Evolutionary conservation across 1,140 invertebrate genomes (phyloP), one percentile per base, ranked within the genome.

Genomic region (Procambarus virginalis): DNA sequence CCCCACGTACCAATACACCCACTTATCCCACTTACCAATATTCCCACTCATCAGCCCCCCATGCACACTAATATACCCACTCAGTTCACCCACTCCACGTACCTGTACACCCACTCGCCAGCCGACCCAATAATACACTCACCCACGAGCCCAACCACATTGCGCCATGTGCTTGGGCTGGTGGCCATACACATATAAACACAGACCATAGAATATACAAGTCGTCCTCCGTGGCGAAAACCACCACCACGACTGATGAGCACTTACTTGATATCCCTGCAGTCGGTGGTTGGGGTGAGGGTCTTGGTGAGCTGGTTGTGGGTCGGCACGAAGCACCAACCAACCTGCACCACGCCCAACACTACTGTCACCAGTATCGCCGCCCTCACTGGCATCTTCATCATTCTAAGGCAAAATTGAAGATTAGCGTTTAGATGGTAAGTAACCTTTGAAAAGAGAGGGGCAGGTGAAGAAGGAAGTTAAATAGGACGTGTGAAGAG

Each of bases 211-310:
- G 34, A 34, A 34, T 1, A 34, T 34, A n/a, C n/a, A n/a, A n/a
- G n/a, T n/a, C n/a, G n/a, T n/a, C n/a, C n/a, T n/a, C n/a, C n/a
- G n/a, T n/a, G n/a, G n/a, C n/a, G n/a, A n/a, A n/a, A n/a, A n/a
- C n/a, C n/a, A n/a, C n/a, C n/a, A 34, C 34, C 34, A 34, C 34
- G 34, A 0, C 34, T 34, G 34, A 34, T 0, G 12, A 64, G 17
- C 10, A 60, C 70, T 76, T 48, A 75, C 83, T 55, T 76, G 48
- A 58, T 77, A 45, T 77, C 70, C 83, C 45, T 77, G 20, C 83
- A 58, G 45, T 76, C 70, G 8, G 34, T 22, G 49, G n/a, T 48
- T 5, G 83, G 70, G 22, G 45, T 46, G 70, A 75, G 51, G 70
- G 14, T 49, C 2, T 70, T 51, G 70, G 48, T 51, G 68, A n/a